Base-by-base conservation (phyloP, 2,888 invertebrate species). In the Perizoma flavofasciatum region DNA sequence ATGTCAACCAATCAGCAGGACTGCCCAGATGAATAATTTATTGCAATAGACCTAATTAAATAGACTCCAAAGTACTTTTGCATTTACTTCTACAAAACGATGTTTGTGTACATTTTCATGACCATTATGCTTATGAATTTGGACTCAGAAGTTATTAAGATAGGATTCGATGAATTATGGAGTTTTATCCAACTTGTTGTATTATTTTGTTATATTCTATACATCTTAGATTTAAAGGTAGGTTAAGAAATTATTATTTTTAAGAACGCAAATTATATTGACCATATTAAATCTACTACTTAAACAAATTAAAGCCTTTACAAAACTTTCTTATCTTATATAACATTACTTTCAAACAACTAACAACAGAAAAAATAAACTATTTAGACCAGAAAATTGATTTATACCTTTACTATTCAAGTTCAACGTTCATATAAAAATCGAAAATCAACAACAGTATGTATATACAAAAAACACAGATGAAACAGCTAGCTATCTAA, bases 1-100 rank as follows among this genome's bases (percentile, higher is more conserved):
- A 87, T 93, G 50, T 86, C 92, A 56, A 95, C 95, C 0, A 94
- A 95, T 73, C 95, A 95, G 69, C 88, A 83, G 52, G 93, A 94
- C 74, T 95, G 95, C 41, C 75, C 82, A 1, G 65, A 65, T 43
- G 61, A 63, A 41, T 55, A 11, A 52, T 22, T 22, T 22, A 22
- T 22, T 22, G 22, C 22, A 22, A 22, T 22, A 22, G 22, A 22
- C 22, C 3, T 6, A 5, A 37, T 37, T 1, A 37, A 37, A 7
- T 37, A 43, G 11, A 43, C 43, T 43, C 6, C 6, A 44, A 4
- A 11, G 10, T 44, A 43, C 41, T 46, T 40, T 50, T 61, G 62
- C 67, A 67, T 67, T 67, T 67, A 64, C 44, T 53, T 37, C 51
- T n/a, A 49, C 33, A 45, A 10, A n/a, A 22, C 5, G 4, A 35